Base-by-base conservation (phyloP, 1,140 invertebrate genomes). In the Lordiphosa mommai region DNA sequence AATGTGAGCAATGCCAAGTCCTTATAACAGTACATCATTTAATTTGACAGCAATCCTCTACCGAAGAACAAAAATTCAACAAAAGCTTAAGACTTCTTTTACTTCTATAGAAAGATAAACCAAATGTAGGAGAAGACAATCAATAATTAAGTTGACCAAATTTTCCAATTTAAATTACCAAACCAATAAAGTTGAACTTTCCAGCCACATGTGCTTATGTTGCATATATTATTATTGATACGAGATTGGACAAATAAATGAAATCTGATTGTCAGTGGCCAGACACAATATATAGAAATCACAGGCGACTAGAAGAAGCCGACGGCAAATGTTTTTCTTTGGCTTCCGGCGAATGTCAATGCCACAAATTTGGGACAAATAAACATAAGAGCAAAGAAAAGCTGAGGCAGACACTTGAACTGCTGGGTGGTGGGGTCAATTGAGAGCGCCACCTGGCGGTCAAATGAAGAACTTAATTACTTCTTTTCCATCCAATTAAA, bases 271-370 rank as follows among this genome's bases (percentile, higher is more conserved):
- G 30, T 38, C 61, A 71, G 76, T 37, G 55, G 65, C 51, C 65
- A 68, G 66, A 71, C 66, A 58, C 34, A 53, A 43, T 43, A 59
- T 48, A 44, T 41, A 43, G 49, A 44, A 40, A 37, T 40, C 14
- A 16, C 17, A 53, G 52, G 68, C 64, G 52, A 68, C 66, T 58
- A 58, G 52, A 61, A 71, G 66, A 76, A 82, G 76, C 76, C 76
- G 71, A 64, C 76, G 71, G 71, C 68, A 74, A 74, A 60, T 84
- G 74, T 66, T 74, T 79, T 80, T 80, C 43, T 72, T 80, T 82
- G 76, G 76, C 76, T 82, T 82, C 76, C 77, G 77, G 76, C 61
- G 51, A 82, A 68, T 84, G 76, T 82, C 77, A 80, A 84, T 72
- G 76, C 76, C 77, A 82, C 71, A 76, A 68, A 84, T 76, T 79